Evolutionary conservation across 2,797 vertebrate species (phyloP), one percentile per base, ranked within the genome.

Genomic region (Glossophaga mutica): DNA sequence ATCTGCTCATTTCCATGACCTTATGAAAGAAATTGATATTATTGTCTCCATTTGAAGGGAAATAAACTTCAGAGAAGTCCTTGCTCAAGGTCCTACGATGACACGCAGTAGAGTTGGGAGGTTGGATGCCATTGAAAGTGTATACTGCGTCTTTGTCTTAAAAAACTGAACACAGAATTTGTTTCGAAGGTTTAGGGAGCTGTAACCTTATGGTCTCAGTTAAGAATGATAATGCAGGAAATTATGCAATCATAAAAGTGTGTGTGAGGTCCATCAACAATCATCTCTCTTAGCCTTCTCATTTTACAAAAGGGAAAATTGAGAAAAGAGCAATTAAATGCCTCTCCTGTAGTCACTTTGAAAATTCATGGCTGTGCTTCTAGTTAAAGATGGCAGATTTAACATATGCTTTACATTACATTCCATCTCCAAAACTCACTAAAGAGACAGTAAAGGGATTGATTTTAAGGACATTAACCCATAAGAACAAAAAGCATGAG

Each of bases 331-430:
- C 48, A 86, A 91, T 89, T 94, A 85, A 92, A 85, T 57, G 76
- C 68, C 59, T 95, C 76, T 95, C 57, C 65, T 84, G 57, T 42
- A 95, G 87, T 94, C 88, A 85, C 65, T 97, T 95, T 94, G 92
- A 94, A 96, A 94, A 96, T 91, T 95, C 89, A 81, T 57, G 84
- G 65, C 76, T 95, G 65, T 90, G 91, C 67, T 90, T 97, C 92
- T 91, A 84, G 86, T 95, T 95, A 94, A 88, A 96, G 82, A 92
- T 52, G 86, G 91, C 89, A 90, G 78, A 87, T 73, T 94, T 95
- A 93, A 88, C 97, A 97, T 95, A 93, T 96, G 97, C 93, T 95
- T 93, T 85, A 42, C n/a, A 94, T 97, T 96, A 76, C 32, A 42
- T 37, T 78, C 46, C 81, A 79, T 82, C 62, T 92, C 92, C 57